Evolutionary conservation across 2,888 invertebrate species (phyloP), one percentile per base, ranked within the genome.

Genomic region (Julus scandinavius): DNA sequence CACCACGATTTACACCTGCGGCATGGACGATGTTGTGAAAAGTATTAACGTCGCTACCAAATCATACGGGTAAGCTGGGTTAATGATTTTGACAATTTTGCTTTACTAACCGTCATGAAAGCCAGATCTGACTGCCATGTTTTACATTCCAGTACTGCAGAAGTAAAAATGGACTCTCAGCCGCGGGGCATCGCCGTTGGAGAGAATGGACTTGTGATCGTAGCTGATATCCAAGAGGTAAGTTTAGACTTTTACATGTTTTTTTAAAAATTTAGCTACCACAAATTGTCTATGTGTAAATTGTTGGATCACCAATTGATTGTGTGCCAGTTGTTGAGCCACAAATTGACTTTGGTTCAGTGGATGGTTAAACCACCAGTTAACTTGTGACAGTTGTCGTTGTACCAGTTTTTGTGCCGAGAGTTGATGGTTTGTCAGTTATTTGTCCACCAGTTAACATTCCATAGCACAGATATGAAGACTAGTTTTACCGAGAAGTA

Each of bases 1-100:
- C 89, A 92, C 93, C 0, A 92, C 92, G 88, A 93, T 99, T 45
- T 95, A 97, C 90, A 97, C 98, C 0, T 96, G 97, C 91, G 98
- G 98, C 86, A 98, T 99, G 91, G 99, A 99, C 92, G 99, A 99
- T 92, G 96, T 96, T 49, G 93, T 99, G 89, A 94, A 97, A 84
- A 91, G 91, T 84, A 91, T 93, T 58, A 91, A 91, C 49, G 89
- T 92, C 38, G 1, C 20, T 5, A 29, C 54, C 20, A 49, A 54
- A 86, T 86, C 86, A 45, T 49, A 86, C 49, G 86, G 86, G 86
- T 80, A 80, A 80, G 2, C 38, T 72, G 63, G 54, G 17, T 5
- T 1, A n/a, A n/a, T 7, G 20, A 20, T 20, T 40, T 13, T 3
- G 85, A 4, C 2, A 85, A 17, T 40, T 29, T 29, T 85, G 17